These are phyloP conservation scores for Cyprinus carpio DNA, from an alignment of 2,113 vertebrate species.

Conservation along the genomic window DNA sequence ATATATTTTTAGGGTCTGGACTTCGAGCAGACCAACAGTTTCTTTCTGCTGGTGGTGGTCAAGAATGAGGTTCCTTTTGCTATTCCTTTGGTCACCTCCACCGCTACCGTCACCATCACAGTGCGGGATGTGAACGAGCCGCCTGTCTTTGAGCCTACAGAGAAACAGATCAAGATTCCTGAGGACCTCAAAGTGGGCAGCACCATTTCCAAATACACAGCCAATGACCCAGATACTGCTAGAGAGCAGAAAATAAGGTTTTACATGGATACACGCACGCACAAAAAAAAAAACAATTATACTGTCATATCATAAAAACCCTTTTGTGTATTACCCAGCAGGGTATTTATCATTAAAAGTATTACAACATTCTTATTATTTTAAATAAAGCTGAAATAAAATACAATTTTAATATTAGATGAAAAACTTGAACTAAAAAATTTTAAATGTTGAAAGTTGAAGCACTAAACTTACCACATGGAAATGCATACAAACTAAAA, in stretches of 20 bases:
- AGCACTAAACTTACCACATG: no score
- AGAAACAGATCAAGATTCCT: conserved; percentile 51
- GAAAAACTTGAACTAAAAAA: background rate
- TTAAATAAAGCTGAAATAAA: background rate
- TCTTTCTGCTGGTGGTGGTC: conserved; percentile 71
- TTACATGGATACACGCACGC: background rate
- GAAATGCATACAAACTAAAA: no score
- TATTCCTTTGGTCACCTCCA: conserved; percentile 64
- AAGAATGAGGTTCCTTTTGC: conserved; percentile 71
- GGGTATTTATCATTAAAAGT: background rate
- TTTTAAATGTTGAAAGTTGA: no score
- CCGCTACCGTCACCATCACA: conserved; percentile 74
- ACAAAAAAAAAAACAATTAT: background rate
- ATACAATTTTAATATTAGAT: background rate
- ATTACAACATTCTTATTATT: background rate
- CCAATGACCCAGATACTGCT: conserved; percentile 77
- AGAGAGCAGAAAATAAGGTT: conserved; percentile 72
- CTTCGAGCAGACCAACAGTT: conserved; percentile 72
- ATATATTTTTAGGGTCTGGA: conserved; percentile 76
- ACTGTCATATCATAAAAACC: background rate
- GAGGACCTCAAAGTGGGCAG: conserved; percentile 72
- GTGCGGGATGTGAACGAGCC: conserved; percentile 77
- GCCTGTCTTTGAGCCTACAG: conserved; percentile 69
- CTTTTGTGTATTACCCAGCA: background rate
- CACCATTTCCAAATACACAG: conserved; percentile 71